Conservation (phyloP, 2,888 invertebrate species). For the Lithophane semibrunnea region DNA sequence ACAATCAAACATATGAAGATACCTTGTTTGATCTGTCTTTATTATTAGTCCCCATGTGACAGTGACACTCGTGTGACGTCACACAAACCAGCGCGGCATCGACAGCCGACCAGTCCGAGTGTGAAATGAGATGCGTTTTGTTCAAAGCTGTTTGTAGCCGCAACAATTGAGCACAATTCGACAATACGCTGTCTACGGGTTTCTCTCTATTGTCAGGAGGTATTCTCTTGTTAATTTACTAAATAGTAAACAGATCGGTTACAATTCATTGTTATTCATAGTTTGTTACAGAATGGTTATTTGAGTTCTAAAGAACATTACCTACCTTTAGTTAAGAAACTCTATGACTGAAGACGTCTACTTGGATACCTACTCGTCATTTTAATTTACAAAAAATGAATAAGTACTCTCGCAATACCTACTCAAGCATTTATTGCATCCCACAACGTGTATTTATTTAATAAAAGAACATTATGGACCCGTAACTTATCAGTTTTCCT, state of each 20-base stretch:
- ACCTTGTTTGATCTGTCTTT: not conserved
- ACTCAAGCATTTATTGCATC: not conserved
- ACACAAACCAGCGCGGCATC: not conserved
- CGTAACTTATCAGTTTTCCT: not conserved
- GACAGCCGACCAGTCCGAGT: slow-evolving; percentile 2
- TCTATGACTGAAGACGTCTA: not conserved
- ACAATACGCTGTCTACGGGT: slow-evolving; percentile 27
- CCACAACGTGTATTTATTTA: not conserved
- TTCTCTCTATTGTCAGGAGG: slow-evolving; percentile 31
- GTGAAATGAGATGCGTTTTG: slow-evolving; percentile 32
- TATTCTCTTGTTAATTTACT: slow-evolving; percentile 31
- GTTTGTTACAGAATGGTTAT: slow-evolving; percentile 3
- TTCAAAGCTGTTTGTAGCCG: slow-evolving; percentile 25
- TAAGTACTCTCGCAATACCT: not conserved
- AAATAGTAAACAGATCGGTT: slow-evolving; percentile 32
- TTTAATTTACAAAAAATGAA: not conserved
- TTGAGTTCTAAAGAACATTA: not conserved
- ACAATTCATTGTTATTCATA: slow-evolving; percentile 40
- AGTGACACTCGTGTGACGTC: not conserved
- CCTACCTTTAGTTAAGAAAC: not conserved
- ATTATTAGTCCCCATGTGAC: not conserved
- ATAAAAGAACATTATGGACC: not conserved
- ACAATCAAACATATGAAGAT: not conserved
- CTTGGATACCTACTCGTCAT: not conserved
- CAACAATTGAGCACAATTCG: slow-evolving; percentile 27